Evolutionary conservation across 2,113 vertebrate genomes (phyloP), one percentile per base, ranked within the genome.

Genomic region (Hymenochirus boettgeri): DNA sequence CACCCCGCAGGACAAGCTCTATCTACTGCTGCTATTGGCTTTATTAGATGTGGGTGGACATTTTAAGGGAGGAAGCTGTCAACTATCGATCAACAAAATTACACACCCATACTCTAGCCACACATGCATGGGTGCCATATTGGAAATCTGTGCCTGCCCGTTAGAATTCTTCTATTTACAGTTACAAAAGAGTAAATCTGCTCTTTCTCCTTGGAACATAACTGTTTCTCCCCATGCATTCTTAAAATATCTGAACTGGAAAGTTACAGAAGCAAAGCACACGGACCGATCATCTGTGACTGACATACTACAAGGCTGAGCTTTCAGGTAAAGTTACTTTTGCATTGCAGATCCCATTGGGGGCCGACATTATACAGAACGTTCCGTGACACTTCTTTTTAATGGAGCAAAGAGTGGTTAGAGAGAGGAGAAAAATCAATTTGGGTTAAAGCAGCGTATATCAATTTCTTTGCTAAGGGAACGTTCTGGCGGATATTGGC

Each of bases 391-490:
- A 78, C 46, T 35, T 45, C 26, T 56, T 71, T 81, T 78, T 52
- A n/a, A 35, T 74, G 76, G 61, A 53, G 60, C 78, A 73, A 54
- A 79, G 64, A n/a, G n/a, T n/a, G n/a, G n/a, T n/a, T n/a, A 77
- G 27, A 52, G 55, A 57, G 65, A 61, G 69, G 64, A 75, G 65
- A 73, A 75, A 75, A 79, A 77, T 79, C 74, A 61, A 72, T 80
- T 83, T 81, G 77, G 69, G 77, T 89, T 81, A 87, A 88, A 85
- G 78, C 71, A 63, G 64, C 73, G 35, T 79, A 85, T 83, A 85
- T 78, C 70, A 76, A 57, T 12, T 73, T 77, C 52, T 39, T 57
- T 35, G 72, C 12, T 57, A 72, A 75, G 75, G 50, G 29, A 71
- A 81, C 62, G 57, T 70, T 73, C 77, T 82, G 65, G 70, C 70